These are phyloP conservation scores for Suillia variegata DNA, from an alignment of 2,888 invertebrate genomes.

Conservation along the genomic window DNA sequence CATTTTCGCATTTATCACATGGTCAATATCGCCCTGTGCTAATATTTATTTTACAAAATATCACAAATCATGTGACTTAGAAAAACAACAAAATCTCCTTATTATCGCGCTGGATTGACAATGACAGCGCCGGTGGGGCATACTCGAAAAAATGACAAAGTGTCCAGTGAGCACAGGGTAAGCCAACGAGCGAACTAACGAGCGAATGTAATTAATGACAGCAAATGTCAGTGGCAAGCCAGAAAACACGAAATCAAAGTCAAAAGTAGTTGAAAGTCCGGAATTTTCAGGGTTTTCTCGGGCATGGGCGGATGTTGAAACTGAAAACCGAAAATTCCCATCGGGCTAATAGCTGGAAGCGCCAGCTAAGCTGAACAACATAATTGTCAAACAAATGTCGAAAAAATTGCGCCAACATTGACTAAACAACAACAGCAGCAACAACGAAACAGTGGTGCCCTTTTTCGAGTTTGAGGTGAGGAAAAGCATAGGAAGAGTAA, in stretches of 20 bases:
- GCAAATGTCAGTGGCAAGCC: conserved; percentile 54
- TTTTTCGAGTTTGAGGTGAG: background rate
- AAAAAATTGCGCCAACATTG: conserved; percentile 41
- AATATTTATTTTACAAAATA: too few relatives aligned
- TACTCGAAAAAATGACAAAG: too few relatives aligned
- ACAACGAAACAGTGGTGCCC: conserved; percentile 18
- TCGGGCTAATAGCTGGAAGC: background rate
- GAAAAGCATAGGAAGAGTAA: background rate
- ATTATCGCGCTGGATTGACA: background rate
- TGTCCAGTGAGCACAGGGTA: too few relatives aligned
- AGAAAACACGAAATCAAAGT: conserved; percentile 50
- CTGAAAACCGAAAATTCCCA: background rate
- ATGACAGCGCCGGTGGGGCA: too few relatives aligned
- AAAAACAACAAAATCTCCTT: too few relatives aligned
- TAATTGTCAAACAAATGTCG: conserved; percentile 51
- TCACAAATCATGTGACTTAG: too few relatives aligned
- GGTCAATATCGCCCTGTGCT: too few relatives aligned
- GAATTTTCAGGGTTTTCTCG: background rate
- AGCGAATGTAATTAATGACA: conserved; percentile 58
- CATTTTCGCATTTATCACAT: too few relatives aligned
- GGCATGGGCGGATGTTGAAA: background rate
- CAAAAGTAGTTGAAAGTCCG: conserved; percentile 11
- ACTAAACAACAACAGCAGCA: conserved; percentile 22
- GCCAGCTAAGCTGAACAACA: conserved; percentile 27
- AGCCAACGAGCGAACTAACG: too few relatives aligned